Percentiles rank a stretch among this genome's conserved stretches.
Conservation (phyloP, 2,797 vertebrate genomes). For the Pristis pectinata region DNA sequence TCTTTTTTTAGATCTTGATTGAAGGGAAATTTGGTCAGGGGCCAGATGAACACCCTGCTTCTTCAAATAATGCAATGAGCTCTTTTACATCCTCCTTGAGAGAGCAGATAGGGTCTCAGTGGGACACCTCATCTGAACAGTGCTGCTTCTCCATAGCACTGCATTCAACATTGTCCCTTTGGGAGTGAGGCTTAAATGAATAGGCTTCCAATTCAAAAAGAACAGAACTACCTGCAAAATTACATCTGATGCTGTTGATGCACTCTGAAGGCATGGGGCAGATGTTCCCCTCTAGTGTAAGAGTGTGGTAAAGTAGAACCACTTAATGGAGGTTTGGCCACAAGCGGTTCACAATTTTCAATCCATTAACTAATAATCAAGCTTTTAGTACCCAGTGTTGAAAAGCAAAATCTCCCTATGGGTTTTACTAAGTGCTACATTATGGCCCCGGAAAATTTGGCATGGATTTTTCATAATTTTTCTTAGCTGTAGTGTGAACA, state of each 20-base stretch:
- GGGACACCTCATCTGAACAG: neutral
- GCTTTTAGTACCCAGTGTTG: neutral
- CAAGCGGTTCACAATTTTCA: slow-evolving; percentile 2
- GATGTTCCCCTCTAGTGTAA: neutral
- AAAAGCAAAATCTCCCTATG: neutral
- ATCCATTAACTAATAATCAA: neutral
- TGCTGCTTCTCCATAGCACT: neutral
- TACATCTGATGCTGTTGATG: neutral
- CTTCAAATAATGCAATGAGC: neutral
- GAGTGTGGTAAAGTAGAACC: neutral
- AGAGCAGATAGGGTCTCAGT: neutral
- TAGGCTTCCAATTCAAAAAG: neutral
- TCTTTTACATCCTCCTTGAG: neutral
- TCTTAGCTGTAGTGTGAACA: neutral
- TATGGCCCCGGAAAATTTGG: neutral
- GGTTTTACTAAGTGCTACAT: neutral
- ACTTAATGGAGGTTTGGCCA: neutral
- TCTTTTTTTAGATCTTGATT: neutral
- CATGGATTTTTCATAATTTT: neutral
- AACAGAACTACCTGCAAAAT: neutral
- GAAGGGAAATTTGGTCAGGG: neutral
- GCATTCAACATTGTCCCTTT: neutral
- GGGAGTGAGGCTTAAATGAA: neutral
- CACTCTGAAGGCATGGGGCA: neutral
- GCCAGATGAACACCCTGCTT: neutral